Evolutionary conservation across 2,113 vertebrate species (phyloP).

Genomic region (Butastur rufipennis): DNA sequence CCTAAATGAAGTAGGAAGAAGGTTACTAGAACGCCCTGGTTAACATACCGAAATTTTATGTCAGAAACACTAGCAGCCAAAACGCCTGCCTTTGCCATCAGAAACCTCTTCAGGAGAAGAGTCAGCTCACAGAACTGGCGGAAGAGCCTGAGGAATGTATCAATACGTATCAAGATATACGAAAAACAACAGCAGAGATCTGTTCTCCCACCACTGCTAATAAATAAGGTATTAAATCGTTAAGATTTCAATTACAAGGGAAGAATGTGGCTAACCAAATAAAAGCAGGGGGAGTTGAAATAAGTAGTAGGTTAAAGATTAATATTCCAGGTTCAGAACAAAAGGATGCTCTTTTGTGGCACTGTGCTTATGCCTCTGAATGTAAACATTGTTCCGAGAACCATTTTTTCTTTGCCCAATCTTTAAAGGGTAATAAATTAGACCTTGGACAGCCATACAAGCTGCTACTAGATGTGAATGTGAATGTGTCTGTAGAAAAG

Average conservation of each 20-base stretch:
- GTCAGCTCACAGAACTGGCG: neutral
- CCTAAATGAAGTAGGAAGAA: neutral
- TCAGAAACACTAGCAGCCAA: neutral
- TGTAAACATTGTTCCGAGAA: conserved; percentile 86
- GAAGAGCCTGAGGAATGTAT: conserved; percentile 9
- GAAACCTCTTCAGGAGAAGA: neutral
- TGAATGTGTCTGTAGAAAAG: conserved; percentile 89
- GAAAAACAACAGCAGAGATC: conserved; percentile 28
- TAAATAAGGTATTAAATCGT: conserved; percentile 68
- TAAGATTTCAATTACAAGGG: conserved; percentile 72
- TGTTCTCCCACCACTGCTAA: neutral
- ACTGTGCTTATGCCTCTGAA: conserved; percentile 79
- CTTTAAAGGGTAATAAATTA: conserved; percentile 93
- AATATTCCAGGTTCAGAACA: conserved; percentile 78
- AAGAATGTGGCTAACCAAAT: conserved; percentile 59
- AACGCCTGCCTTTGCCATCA: neutral
- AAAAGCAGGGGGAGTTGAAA: conserved; percentile 57
- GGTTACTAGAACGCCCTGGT: neutral
- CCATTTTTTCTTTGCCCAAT: conserved; percentile 86
- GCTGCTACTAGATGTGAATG: conserved; percentile 90
- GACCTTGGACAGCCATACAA: conserved; percentile 87
- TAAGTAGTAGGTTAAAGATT: conserved; percentile 80
- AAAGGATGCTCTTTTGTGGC: conserved; percentile 83
- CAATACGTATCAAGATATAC: conserved; percentile 23
- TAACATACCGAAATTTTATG: neutral